These are phyloP conservation scores for Porites lutea DNA, from an alignment of 64 coral and sea anemone species.

Conservation along the genomic window DNA sequence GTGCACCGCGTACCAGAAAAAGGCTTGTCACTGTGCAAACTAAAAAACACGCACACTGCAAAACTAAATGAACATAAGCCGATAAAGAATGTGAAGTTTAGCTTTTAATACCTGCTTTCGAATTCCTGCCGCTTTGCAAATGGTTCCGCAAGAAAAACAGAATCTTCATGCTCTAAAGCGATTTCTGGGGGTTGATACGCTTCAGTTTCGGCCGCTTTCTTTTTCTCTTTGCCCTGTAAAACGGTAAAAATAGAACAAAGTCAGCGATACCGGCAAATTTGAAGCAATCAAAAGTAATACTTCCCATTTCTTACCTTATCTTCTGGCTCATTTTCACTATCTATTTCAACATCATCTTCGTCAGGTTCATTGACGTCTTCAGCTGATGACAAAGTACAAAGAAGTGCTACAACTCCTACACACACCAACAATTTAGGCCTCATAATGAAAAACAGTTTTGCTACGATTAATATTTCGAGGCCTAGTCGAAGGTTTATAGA, in stretches of 20 bases:
- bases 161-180: constrained; percentile 45
- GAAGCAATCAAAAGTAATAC: background rate
- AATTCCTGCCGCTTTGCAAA: constrained; percentile 62
- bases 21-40: no score
- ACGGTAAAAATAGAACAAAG: background rate
- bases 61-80: no score
- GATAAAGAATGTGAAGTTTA: background rate
- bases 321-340: constrained; percentile 60
- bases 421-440: constrained; percentile 5
- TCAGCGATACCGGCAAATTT: background rate
- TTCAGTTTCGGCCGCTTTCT: constrained; percentile 64
- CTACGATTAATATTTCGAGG: background rate
- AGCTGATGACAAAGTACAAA: constrained; percentile 33
- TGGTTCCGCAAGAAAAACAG: constrained; percentile 66
- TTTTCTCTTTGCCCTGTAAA: constrained; percentile 67
- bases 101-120: constrained; percentile 24
- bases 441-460: background rate
- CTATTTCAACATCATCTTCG: constrained; percentile 65
- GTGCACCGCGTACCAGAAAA: no score
- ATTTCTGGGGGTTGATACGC: constrained; percentile 50
- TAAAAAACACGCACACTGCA: no score
- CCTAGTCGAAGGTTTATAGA: background rate
- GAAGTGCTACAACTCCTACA: constrained; percentile 25
- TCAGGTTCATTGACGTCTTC: constrained; percentile 35
- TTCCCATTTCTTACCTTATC: constrained; percentile 39